Conservation (phyloP, 2,113 vertebrate genomes). For the Platichthys stellatus region DNA sequence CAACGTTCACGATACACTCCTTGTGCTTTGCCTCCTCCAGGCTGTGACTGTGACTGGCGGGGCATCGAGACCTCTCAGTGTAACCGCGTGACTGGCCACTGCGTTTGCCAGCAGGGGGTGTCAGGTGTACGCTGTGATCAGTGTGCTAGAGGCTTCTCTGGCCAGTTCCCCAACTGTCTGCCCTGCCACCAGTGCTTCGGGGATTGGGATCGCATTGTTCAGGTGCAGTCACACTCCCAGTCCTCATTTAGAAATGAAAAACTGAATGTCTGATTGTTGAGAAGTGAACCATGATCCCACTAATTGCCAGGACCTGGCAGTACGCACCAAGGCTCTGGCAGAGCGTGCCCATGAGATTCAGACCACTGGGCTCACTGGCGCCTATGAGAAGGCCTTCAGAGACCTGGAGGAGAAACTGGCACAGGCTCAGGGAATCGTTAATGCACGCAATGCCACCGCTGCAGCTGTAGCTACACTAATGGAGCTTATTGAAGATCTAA, state of each 20-base stretch:
- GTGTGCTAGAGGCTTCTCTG: constrained; percentile 93
- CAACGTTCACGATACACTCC: background rate
- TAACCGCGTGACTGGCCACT: constrained; percentile 89
- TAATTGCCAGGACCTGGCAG: constrained; percentile 84
- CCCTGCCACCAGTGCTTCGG: constrained; percentile 97
- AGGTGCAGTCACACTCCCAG: constrained; percentile 45
- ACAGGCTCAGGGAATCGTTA: constrained; percentile 85
- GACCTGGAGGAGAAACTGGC: constrained; percentile 88
- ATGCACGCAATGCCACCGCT: constrained; percentile 86
- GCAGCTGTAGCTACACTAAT: constrained; percentile 83
- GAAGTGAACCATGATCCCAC: background rate
- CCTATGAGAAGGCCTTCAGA: constrained; percentile 87
- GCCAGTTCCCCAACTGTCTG: constrained; percentile 90
- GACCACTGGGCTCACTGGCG: constrained; percentile 86
- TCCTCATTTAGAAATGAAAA: background rate
- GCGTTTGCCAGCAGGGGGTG: constrained; percentile 89
- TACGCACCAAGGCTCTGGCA: constrained; percentile 83
- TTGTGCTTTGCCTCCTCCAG: constrained; percentile 70
- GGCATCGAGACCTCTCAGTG: constrained; percentile 91
- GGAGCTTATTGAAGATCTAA: constrained; percentile 87
- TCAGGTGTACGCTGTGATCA: constrained; percentile 96
- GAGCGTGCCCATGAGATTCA: constrained; percentile 86
- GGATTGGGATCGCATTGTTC: constrained; percentile 97
- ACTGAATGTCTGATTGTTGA: background rate
- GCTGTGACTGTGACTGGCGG: constrained; percentile 92